phyloP scores from a whole-genome alignment of 2,888 invertebrate genomes.

The Seira musarum region DNA sequence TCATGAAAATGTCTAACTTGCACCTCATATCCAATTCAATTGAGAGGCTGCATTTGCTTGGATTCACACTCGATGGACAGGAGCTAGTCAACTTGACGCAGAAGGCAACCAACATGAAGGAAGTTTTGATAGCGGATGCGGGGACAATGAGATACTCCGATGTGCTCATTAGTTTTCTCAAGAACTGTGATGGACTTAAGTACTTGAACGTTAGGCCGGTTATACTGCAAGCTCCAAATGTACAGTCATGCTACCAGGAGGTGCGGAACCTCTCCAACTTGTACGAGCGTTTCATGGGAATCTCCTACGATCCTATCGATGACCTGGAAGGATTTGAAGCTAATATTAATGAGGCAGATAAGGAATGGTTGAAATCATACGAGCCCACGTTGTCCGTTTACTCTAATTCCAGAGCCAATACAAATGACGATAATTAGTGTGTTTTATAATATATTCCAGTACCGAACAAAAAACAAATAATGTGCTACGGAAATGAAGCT shows the following conservation, averaged over 20 bases:
- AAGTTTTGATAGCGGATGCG: conserved; percentile 62
- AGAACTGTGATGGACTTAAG: conserved; percentile 59
- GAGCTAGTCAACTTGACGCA: conserved; percentile 58
- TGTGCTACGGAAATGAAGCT: too few relatives aligned
- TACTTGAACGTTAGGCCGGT: conserved; percentile 64
- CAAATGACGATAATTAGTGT: too few relatives aligned
- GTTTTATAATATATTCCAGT: too few relatives aligned
- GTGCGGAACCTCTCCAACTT: conserved; percentile 53
- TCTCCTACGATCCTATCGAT: conserved; percentile 64
- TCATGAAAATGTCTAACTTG: conserved; percentile 38
- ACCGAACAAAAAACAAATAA: too few relatives aligned
- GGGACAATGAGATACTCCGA: conserved; percentile 63
- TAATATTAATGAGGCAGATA: conserved; percentile 50
- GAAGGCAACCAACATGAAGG: conserved; percentile 50
- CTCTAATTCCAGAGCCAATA: too few relatives aligned
- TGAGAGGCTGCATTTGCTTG: conserved; percentile 58
- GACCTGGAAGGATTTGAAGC: conserved; percentile 67
- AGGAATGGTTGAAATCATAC: conserved; percentile 58
- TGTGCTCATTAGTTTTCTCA: conserved; percentile 57
- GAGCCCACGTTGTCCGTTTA: background rate
- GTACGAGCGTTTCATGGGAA: conserved; percentile 64
- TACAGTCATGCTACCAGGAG: conserved; percentile 61
- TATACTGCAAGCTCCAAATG: conserved; percentile 54
- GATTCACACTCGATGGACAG: conserved; percentile 56
- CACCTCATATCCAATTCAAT: conserved; percentile 49